phyloP scores from a whole-genome alignment of 1,140 invertebrate species.

The Bombus impatiens region DNA sequence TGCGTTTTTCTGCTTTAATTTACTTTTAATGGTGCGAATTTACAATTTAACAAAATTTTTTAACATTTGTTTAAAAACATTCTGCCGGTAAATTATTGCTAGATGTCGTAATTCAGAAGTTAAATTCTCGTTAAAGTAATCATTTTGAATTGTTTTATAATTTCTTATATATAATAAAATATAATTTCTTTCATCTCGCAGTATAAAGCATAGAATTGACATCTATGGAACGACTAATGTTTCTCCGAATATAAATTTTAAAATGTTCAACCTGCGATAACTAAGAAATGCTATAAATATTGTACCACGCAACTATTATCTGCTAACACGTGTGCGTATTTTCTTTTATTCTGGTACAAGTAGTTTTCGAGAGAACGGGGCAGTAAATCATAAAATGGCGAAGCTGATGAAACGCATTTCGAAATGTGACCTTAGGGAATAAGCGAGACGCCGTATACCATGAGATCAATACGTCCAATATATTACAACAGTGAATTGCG shows the following conservation, averaged over 20 bases:
- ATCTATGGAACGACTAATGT: neutral
- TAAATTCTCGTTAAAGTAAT: too few relatives aligned
- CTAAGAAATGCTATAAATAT: neutral
- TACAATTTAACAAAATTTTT: too few relatives aligned
- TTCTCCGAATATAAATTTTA: neutral
- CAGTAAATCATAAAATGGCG: constrained; percentile 63
- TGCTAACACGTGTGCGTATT: neutral
- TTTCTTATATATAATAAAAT: too few relatives aligned
- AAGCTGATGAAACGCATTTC: constrained; percentile 66
- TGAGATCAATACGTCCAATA: constrained; percentile 55
- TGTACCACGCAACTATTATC: neutral
- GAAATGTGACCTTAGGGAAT: constrained; percentile 63
- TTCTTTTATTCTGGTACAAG: constrained; percentile 33
- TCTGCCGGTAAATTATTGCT: too few relatives aligned
- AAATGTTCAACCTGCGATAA: neutral
- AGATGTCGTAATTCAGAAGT: too few relatives aligned
- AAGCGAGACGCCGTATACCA: constrained; percentile 29
- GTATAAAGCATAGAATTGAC: neutral
- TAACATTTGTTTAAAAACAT: too few relatives aligned
- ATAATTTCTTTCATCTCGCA: neutral
- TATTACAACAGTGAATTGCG: constrained; percentile 43
- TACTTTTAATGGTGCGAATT: neutral
- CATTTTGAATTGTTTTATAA: too few relatives aligned
- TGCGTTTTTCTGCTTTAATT: neutral
- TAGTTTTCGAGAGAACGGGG: constrained; percentile 38